These are phyloP conservation scores for Cichlasoma orientale DNA, from an alignment of 2,797 vertebrate genomes.

Conservation along the genomic window DNA sequence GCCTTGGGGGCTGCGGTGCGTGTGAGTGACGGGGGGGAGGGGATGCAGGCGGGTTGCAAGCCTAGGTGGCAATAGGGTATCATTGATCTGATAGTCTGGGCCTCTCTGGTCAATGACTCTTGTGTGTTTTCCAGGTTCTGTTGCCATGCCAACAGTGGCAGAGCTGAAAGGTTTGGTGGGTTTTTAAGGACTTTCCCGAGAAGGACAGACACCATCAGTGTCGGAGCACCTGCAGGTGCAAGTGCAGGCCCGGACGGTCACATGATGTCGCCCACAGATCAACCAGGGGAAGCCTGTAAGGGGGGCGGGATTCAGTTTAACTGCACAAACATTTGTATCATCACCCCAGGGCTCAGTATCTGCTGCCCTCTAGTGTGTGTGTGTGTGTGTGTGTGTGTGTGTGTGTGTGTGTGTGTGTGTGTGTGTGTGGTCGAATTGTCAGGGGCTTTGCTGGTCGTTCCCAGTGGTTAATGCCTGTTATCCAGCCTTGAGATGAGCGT, in stretches of 20 bases:
- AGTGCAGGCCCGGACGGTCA: constrained; percentile 43
- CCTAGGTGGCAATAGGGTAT: constrained; percentile 44
- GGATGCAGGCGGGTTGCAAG: neutral
- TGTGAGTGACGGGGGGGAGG: neutral
- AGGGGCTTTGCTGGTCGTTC: constrained; percentile 11
- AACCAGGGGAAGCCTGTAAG: constrained; percentile 21
- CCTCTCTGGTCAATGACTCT: constrained; percentile 66
- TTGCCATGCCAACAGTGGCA: constrained; percentile 70
- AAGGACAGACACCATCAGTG: constrained; percentile 60
- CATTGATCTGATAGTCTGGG: constrained; percentile 62
- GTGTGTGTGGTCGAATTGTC: constrained; percentile 13
- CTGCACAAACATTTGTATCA: constrained; percentile 39
- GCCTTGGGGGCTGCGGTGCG: neutral
- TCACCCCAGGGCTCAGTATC: constrained; percentile 63
- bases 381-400: neutral
- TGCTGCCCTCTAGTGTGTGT: constrained; percentile 72
- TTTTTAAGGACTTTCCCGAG: constrained; percentile 43
- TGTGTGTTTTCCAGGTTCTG: constrained; percentile 66
- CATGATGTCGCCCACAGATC: constrained; percentile 56
- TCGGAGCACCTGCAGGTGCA: constrained; percentile 63
- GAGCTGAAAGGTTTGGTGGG: constrained; percentile 55
- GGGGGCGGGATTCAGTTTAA: constrained; percentile 13
- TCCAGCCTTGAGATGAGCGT: constrained; percentile 38
- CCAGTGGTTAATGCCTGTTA: constrained; percentile 32
- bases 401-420: neutral